These are phyloP conservation scores for Pediacus dermestoides DNA, from an alignment of 2,888 invertebrate genomes.

Conservation along the genomic window DNA sequence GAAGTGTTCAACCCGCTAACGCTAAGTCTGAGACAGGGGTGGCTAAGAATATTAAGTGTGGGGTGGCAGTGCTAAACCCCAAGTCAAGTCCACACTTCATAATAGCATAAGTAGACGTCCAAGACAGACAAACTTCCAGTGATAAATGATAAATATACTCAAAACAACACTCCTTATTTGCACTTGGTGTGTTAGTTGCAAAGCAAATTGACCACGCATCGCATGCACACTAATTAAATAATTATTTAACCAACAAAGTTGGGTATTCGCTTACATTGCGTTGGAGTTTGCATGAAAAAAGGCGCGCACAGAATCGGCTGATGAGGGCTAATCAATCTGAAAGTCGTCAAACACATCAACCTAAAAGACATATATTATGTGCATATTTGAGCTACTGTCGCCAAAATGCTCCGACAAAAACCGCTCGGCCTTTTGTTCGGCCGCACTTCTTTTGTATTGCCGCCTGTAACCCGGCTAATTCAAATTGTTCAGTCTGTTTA, in stretches of 20 bases:
- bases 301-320: too few relatives aligned
- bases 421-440: slow-evolving; percentile 39
- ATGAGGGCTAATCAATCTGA: slow-evolving; percentile 34
- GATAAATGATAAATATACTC: slow-evolving; percentile 38
- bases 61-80: slow-evolving; percentile 24
- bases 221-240: too few relatives aligned
- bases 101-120: slow-evolving; percentile 42
- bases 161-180: too few relatives aligned
- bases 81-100: slow-evolving; percentile 37
- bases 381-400: slow-evolving; percentile 42
- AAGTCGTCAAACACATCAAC: slow-evolving; percentile 34
- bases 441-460: slow-evolving; percentile 45
- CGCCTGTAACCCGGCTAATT: slow-evolving; percentile 43
- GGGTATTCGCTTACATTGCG: too few relatives aligned
- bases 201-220: too few relatives aligned
- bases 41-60: slow-evolving; percentile 26
- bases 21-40: too few relatives aligned
- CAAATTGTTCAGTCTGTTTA: slow-evolving; percentile 41
- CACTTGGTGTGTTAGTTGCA: too few relatives aligned
- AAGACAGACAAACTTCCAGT: slow-evolving; percentile 34
- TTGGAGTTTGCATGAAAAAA: too few relatives aligned
- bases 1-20: too few relatives aligned
- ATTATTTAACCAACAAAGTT: too few relatives aligned
- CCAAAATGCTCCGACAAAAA: slow-evolving; percentile 41
- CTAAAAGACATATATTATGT: slow-evolving; percentile 41